Conservation (phyloP, 2,113 vertebrate genomes). For the Mastomys natalensis region DNA sequence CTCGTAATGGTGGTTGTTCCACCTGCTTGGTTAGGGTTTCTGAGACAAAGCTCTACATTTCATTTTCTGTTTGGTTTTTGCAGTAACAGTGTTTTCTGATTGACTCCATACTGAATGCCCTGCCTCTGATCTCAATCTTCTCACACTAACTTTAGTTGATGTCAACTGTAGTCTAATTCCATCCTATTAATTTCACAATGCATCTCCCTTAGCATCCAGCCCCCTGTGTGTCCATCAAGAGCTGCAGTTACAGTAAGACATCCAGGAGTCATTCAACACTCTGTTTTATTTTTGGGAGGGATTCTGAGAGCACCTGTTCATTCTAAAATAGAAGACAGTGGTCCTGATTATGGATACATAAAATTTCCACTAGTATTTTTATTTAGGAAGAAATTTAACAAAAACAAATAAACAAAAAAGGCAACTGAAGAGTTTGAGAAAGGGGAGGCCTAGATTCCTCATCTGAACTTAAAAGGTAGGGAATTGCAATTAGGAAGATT, state of each 20-base stretch:
- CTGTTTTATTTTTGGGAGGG: conserved; percentile 1
- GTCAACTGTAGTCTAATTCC: background rate
- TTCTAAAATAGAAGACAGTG: background rate
- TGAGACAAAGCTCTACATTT: background rate
- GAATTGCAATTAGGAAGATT: background rate
- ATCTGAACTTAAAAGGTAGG: background rate
- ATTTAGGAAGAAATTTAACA: background rate
- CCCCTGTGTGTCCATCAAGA: background rate
- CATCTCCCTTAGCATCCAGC: background rate
- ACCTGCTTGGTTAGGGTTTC: background rate
- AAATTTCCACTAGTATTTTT: background rate
- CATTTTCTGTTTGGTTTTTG: background rate
- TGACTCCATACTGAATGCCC: background rate
- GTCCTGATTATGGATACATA: background rate
- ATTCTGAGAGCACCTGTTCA: background rate
- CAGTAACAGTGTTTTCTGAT: background rate
- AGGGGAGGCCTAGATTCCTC: background rate
- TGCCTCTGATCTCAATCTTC: background rate
- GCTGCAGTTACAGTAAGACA: background rate
- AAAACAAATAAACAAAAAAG: background rate
- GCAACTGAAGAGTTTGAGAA: background rate
- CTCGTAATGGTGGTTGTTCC: background rate
- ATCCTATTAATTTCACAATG: background rate
- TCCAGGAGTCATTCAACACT: background rate
- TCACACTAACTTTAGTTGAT: background rate